Evolutionary conservation across 2,888 invertebrate genomes (phyloP), one percentile per base, ranked within the genome.

Genomic region (Darwinula stevensoni): DNA sequence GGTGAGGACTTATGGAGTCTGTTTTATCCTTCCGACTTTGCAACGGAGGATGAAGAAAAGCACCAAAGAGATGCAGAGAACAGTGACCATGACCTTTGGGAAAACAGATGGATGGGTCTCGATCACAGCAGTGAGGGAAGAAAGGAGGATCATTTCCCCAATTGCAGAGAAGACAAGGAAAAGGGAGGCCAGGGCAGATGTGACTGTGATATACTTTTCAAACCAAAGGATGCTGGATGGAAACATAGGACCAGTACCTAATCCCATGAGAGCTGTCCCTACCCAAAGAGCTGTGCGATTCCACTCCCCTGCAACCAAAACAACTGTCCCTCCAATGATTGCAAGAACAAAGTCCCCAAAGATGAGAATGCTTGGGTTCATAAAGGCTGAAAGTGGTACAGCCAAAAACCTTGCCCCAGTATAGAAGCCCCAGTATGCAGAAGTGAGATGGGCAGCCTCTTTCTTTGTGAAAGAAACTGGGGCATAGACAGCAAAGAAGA

Each of bases 101-200:
- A n/a, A n/a, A n/a, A n/a, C n/a, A n/a, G n/a, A n/a, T n/a, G n/a
- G n/a, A n/a, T n/a, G n/a, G n/a, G n/a, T n/a, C n/a, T n/a, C n/a
- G n/a, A n/a, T n/a, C n/a, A n/a, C n/a, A n/a, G n/a, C n/a, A n/a
- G n/a, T n/a, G n/a, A n/a, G n/a, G n/a, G n/a, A n/a, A n/a, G n/a
- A n/a, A n/a, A n/a, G n/a, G n/a, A n/a, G n/a, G n/a, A n/a, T 22
- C 22, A 22, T 22, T 22, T 22, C 22, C 6, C 22, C 22, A 22
- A n/a, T n/a, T 22, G 22, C 22, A n/a, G 22, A 22, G 6, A 6
- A 6, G n/a, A 22, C n/a, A n/a, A 22, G 22, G 22, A 22, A 22
- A 6, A 22, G 9, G 22, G 22, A 22, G 22, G 22, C 22, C n/a
- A 22, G 6, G 6, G 6, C n/a, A n/a, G 22, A 22, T 9, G 22